phyloP scores from a whole-genome alignment of 2,113 vertebrate genomes.

The Lonchura striata region DNA sequence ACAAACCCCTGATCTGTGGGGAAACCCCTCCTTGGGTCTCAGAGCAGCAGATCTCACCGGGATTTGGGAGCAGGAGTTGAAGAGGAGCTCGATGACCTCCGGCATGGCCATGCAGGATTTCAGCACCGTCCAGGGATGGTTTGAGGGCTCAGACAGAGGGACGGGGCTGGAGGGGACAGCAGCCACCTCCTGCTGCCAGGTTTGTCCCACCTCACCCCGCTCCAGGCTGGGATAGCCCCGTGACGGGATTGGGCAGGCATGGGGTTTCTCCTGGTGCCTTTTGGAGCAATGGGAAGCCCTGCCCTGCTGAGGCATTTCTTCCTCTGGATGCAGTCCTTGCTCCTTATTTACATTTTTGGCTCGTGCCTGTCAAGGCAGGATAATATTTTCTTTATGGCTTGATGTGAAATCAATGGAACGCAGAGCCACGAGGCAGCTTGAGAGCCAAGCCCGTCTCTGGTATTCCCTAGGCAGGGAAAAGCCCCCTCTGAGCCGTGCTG shows the following conservation, averaged over 20 bases:
- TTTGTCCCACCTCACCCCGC: accelerated
- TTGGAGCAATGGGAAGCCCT: neutral
- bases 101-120: slow-evolving; percentile 54
- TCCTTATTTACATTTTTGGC: neutral
- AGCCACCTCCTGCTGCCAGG: accelerated
- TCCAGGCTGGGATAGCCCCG: accelerated
- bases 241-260: accelerated
- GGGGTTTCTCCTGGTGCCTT: neutral
- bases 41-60: accelerated
- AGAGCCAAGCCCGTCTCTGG: neutral
- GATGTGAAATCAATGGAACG: neutral
- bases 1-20: neutral
- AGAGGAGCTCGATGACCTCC: slow-evolving; percentile 67
- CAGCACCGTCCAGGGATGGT: slow-evolving; percentile 35
- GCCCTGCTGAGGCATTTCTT: neutral
- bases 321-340: neutral
- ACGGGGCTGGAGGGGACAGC: neutral
- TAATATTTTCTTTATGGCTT: neutral
- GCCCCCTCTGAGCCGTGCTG: accelerated
- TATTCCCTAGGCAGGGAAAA: neutral
- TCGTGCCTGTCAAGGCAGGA: neutral
- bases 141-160: neutral
- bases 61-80: slow-evolving; percentile 75
- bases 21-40: neutral
- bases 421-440: neutral